These are phyloP conservation scores for Caenorhabditis sp. DNA, from an alignment of 2,888 invertebrate species.

Conservation along the genomic window DNA sequence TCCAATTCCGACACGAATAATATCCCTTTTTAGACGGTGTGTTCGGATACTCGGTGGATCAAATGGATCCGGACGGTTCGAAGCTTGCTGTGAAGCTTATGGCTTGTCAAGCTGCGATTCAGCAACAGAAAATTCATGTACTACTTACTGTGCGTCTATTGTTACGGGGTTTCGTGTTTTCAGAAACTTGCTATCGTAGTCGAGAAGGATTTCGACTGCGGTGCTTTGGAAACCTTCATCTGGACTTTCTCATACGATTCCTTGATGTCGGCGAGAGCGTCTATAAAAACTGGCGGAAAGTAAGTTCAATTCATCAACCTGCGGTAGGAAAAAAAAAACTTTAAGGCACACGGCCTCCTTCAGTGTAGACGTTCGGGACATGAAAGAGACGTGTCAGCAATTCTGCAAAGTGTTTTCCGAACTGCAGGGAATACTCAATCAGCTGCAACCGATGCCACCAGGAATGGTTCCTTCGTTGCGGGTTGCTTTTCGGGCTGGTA, in stretches of 20 bases:
- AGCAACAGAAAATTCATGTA: slow-evolving; percentile 15
- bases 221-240: slow-evolving; percentile 41
- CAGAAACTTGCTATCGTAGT: slow-evolving; percentile 59
- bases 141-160: background rate
- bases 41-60: slow-evolving; percentile 40
- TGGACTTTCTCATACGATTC: slow-evolving; percentile 44
- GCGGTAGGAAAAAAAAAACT: too few relatives aligned
- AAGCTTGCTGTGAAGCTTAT: slow-evolving; percentile 18
- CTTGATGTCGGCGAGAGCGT: background rate
- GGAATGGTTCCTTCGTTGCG: slow-evolving; percentile 42
- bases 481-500: slow-evolving; percentile 48
- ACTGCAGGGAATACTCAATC: slow-evolving; percentile 11
- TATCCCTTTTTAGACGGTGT: slow-evolving; percentile 32
- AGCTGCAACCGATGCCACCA: slow-evolving; percentile 23
- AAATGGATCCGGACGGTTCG: background rate
- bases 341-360: slow-evolving; percentile 1
- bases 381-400: slow-evolving; percentile 30
- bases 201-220: slow-evolving; percentile 11
- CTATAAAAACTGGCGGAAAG: slow-evolving; percentile 6
- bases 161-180: background rate
- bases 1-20: background rate
- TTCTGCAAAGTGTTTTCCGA: slow-evolving; percentile 49
- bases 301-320: too few relatives aligned
- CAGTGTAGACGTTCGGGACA: slow-evolving; percentile 34
- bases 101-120: slow-evolving; percentile 4